A percentile compares a stretch with the other conserved stretches of the same genome.
Conservation (phyloP, 2,888 invertebrate genomes). For the Formica aserva region DNA sequence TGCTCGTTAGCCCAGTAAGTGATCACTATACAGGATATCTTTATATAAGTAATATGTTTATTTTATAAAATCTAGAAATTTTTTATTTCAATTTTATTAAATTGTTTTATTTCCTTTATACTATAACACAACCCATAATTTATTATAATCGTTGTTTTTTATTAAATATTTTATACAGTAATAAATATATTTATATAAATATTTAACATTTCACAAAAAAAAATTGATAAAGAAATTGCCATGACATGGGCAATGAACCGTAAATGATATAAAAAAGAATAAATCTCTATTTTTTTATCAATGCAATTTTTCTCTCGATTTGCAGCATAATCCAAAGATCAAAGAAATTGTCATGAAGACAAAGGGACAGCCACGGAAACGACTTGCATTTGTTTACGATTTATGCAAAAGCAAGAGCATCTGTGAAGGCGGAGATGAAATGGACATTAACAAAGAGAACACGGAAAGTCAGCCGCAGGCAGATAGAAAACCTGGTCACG, state of each 20-base stretch:
- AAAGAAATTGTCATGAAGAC: constrained; percentile 98
- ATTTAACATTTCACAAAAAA: background rate
- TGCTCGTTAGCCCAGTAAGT: constrained; percentile 97
- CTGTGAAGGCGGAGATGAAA: constrained; percentile 99
- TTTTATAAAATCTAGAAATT: background rate
- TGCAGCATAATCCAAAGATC: constrained; percentile 95
- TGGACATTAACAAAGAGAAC: constrained; percentile 95
- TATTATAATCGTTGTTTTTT: background rate
- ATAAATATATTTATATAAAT: no score
- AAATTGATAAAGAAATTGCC: background rate
- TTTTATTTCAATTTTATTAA: constrained; percentile 22
- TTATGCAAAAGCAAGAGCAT: constrained; percentile 99
- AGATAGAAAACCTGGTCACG: constrained; percentile 91
- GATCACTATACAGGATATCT: constrained; percentile 62
- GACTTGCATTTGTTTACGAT: constrained; percentile 98
- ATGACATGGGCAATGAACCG: background rate
- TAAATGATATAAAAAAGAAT: background rate
- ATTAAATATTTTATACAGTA: background rate
- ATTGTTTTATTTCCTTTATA: constrained; percentile 8
- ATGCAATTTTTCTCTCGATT: constrained; percentile 54
- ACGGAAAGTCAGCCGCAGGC: constrained; percentile 86
- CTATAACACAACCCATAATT: background rate
- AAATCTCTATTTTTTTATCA: background rate
- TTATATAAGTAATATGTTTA: background rate
- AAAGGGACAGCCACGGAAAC: constrained; percentile 97